phyloP scores from a whole-genome alignment of 2,888 invertebrate genomes.

The Eristalis intricaria region DNA sequence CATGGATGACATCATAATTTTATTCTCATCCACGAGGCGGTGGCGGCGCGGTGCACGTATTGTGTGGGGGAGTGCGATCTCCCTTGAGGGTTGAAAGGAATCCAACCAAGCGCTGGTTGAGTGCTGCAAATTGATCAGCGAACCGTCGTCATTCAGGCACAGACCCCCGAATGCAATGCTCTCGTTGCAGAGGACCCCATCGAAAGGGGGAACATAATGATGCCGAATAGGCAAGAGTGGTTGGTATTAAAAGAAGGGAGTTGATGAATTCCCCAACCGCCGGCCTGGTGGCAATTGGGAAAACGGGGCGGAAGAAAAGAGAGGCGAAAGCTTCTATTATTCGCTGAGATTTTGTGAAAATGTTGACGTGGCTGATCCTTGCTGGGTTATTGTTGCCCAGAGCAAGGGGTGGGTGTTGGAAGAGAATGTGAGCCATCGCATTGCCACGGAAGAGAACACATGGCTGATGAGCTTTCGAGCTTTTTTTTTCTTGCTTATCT shows the following conservation, averaged over 20 bases:
- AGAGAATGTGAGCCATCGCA: neutral
- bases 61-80: neutral
- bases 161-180: slow-evolving; percentile 5
- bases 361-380: slow-evolving; percentile 58
- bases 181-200: slow-evolving; percentile 5
- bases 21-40: slow-evolving; percentile 31
- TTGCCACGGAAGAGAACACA: neutral
- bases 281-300: slow-evolving; percentile 34
- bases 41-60: no score
- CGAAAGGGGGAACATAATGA: neutral
- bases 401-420: neutral
- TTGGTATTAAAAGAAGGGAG: slow-evolving; percentile 15
- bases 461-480: neutral
- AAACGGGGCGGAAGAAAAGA: slow-evolving; percentile 28
- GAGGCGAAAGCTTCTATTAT: slow-evolving; percentile 11
- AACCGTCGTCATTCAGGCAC: slow-evolving; percentile 13
- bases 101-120: slow-evolving; percentile 38
- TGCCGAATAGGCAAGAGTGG: slow-evolving; percentile 31
- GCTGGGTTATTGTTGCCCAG: slow-evolving; percentile 8
- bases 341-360: slow-evolving; percentile 31
- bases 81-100: slow-evolving; percentile 30
- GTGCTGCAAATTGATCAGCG: slow-evolving; percentile 36
- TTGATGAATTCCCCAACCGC: neutral
- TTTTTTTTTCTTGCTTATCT: neutral
- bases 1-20: slow-evolving; percentile 64